A percentile compares a stretch with the other conserved stretches of the same genome.
These are phyloP conservation scores for Macaca nemestrina DNA, from an alignment of 2,113 vertebrate genomes.

Conservation along the genomic window DNA sequence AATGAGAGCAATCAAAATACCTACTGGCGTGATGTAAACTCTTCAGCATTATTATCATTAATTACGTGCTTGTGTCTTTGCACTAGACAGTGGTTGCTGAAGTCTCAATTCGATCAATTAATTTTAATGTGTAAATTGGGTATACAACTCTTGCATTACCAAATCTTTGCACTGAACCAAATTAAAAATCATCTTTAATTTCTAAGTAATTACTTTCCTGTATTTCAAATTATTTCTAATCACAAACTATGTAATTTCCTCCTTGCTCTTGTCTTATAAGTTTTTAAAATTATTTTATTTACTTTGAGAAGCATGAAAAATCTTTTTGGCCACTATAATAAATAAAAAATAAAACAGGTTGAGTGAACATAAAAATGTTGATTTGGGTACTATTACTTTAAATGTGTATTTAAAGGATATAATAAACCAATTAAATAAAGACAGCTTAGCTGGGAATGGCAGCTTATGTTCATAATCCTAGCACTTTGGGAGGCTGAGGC, in stretches of 20 bases:
- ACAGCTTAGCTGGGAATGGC: not conserved
- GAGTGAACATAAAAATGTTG: not conserved
- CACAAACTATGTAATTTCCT: not conserved
- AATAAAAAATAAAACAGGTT: not conserved
- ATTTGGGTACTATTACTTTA: not conserved
- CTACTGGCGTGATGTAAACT: not conserved
- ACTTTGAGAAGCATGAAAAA: not conserved
- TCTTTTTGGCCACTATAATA: not conserved
- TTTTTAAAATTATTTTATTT: not conserved
- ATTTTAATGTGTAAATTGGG: not conserved
- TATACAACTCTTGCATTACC: not conserved
- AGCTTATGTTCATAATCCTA: too few relatives aligned
- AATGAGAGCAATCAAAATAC: not conserved
- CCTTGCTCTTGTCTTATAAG: not conserved
- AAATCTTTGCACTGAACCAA: not conserved
- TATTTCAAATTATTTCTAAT: conserved; percentile 19
- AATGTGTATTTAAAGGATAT: not conserved
- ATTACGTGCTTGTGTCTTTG: not conserved
- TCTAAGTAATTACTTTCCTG: conserved; percentile 11
- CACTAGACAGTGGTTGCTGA: not conserved
- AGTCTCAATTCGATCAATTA: not conserved
- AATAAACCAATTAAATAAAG: not conserved
- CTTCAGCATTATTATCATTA: not conserved
- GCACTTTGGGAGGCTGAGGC: too few relatives aligned
- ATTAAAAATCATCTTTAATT: conserved; percentile 26